Evolutionary conservation across 92 coral and sea anemone species (phyloP), one percentile per base, ranked within the genome.

Genomic region (Zoanthus sociatus): DNA sequence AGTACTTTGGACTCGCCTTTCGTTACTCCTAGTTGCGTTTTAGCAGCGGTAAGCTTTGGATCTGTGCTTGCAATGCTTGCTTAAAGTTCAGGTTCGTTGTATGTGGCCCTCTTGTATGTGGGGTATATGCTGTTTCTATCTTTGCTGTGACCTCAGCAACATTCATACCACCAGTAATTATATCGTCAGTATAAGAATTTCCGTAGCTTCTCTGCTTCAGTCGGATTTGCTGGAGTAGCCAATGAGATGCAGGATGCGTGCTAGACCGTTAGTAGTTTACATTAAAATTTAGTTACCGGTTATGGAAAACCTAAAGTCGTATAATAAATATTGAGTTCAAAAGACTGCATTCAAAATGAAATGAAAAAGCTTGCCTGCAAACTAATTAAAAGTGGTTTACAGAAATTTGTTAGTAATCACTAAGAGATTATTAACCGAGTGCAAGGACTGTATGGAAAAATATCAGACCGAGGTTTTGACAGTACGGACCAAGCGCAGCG

Each of bases 21-120:
- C 10, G 73, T 15, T 45, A 79, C 79, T 4, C 86, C 83, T 0
- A 84, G 82, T 58, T 84, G 94, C 17, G 76, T 63, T 75, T 84
- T 91, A 53, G 94, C 91, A 31, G 75, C 83, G 44, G 87, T 92
- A 61, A 84, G 56, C 12, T 92, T 92, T 82, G 53, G 20, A 37
- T 73, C 77, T 16, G 4, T 73, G 48, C 13, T 30, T 31, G 33
- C 18, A 31, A 6, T 14, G 8, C 5, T 32, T 7, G 14, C 26
- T 1, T 37, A 53, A 11, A 73, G 54, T 50, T 75, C 79, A 18
- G 60, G 79, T 7, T 33, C 61, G 42, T 75, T 75, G 2, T 26
- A 26, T 26, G 63, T 47, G 66, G 81, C 81, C 66, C 63, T 50
- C 81, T 76, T 76, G 66, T 76, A 66, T 5, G 81, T 51, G 45